phyloP scores from a whole-genome alignment of 2,797 vertebrate genomes.

The Gallinago nigripennis region DNA sequence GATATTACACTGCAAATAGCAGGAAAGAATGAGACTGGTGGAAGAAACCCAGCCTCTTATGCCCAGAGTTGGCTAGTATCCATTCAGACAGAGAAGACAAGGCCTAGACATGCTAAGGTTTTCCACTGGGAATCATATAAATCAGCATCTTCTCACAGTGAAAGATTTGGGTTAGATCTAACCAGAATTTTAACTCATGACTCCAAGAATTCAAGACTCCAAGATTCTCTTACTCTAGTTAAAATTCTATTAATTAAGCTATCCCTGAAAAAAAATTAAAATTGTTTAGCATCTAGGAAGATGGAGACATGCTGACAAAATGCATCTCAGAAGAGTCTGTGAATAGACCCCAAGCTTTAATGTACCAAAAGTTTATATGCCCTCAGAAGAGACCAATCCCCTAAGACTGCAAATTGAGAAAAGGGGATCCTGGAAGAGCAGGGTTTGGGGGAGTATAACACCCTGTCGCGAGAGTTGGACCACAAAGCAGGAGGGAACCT shows the following conservation, averaged over 20 bases:
- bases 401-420: background rate
- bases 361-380: background rate
- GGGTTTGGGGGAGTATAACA: background rate
- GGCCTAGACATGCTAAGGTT: background rate
- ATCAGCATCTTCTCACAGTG: background rate
- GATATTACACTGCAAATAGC: background rate
- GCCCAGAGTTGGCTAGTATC: background rate
- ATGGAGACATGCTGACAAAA: background rate
- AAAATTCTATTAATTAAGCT: background rate
- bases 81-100: background rate
- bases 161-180: background rate
- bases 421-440: background rate
- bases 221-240: background rate
- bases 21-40: background rate
- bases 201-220: background rate
- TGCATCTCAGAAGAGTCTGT: background rate
- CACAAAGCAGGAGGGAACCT: background rate
- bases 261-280: background rate
- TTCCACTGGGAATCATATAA: background rate
- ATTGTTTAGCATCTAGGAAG: background rate
- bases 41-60: background rate
- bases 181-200: background rate
- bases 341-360: background rate
- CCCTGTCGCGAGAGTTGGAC: fast-evolving
- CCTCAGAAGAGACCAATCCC: background rate